A percentile compares a stretch with the other conserved stretches of the same genome.
These are phyloP conservation scores for Microctenopoma stevenorrisi DNA, from an alignment of 2,797 vertebrate genomes.

Conservation along the genomic window DNA sequence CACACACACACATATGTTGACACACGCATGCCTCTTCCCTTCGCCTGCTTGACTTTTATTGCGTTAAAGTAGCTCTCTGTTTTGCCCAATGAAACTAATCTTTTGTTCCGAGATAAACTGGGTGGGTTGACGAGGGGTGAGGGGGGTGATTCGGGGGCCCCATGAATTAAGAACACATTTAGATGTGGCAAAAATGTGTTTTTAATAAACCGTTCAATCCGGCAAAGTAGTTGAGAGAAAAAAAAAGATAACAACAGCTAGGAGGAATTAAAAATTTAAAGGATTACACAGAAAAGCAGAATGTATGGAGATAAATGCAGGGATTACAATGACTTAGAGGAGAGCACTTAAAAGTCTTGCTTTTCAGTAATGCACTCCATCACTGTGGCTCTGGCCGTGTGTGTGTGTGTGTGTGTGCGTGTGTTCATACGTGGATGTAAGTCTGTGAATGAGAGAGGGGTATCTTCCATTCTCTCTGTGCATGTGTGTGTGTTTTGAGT, in stretches of 20 bases:
- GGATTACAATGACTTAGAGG: conserved; percentile 88
- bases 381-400: conserved; percentile 60
- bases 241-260: conserved; percentile 83
- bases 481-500: conserved; percentile 27
- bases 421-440: conserved; percentile 26
- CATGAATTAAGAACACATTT: conserved; percentile 84
- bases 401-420: conserved; percentile 38
- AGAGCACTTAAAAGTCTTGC: conserved; percentile 83
- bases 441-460: conserved; percentile 35
- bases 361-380: conserved; percentile 86
- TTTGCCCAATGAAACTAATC: conserved; percentile 82
- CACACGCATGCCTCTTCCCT: conserved; percentile 20
- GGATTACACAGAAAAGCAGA: conserved; percentile 87
- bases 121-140: conserved; percentile 27
- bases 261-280: conserved; percentile 85
- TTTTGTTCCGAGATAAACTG: conserved; percentile 84
- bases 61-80: conserved; percentile 72
- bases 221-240: conserved; percentile 67
- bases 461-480: conserved; percentile 38
- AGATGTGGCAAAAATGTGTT: conserved; percentile 77
- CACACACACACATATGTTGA: conserved; percentile 15
- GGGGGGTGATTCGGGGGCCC: conserved; percentile 39
- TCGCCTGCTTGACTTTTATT: conserved; percentile 73
- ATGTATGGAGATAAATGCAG: conserved; percentile 85
- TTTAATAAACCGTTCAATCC: conserved; percentile 83